Percentiles rank a stretch among this genome's conserved stretches.
These are phyloP conservation scores for Limonius californicus DNA, from an alignment of 1,140 invertebrate species.

Conservation along the genomic window DNA sequence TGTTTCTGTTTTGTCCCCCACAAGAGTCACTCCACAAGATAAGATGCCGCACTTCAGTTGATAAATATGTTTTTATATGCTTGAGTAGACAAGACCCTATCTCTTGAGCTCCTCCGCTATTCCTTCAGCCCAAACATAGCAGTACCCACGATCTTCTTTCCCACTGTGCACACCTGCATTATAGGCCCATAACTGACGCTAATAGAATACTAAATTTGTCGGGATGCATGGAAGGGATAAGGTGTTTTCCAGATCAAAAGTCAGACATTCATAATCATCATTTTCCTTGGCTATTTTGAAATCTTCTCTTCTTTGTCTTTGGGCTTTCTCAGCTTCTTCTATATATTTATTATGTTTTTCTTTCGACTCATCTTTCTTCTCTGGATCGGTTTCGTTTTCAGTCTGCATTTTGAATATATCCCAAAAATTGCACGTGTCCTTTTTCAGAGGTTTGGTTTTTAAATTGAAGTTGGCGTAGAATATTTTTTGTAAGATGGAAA, in stretches of 20 bases:
- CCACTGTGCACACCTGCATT: neutral
- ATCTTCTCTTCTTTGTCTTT: too few relatives aligned
- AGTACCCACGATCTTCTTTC: neutral
- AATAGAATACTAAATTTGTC: conserved; percentile 29
- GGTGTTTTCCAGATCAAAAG: conserved; percentile 43
- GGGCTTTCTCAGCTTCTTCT: conserved; percentile 15
- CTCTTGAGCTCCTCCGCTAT: conserved; percentile 14
- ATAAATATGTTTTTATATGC: conserved; percentile 33
- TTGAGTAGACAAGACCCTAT: conserved; percentile 28
- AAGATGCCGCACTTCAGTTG: conserved; percentile 28
- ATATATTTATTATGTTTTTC: conserved; percentile 14
- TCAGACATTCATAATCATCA: conserved; percentile 26
- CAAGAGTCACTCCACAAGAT: conserved; percentile 13
- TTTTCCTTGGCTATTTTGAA: conserved; percentile 18
- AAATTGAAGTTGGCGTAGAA: conserved; percentile 17
- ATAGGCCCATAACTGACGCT: conserved; percentile 11
- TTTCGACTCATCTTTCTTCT: conserved; percentile 9
- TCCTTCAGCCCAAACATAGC: conserved; percentile 13
- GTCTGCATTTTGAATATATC: conserved; percentile 18
- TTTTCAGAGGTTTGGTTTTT: conserved; percentile 19
- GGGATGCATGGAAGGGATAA: conserved; percentile 39
- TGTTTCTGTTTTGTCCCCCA: conserved; percentile 9
- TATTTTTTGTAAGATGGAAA: conserved; percentile 16
- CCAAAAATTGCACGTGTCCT: conserved; percentile 23
- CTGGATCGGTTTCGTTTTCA: neutral